Conservation (phyloP, 2,888 invertebrate genomes). For the Trissolcus brochymenae region DNA sequence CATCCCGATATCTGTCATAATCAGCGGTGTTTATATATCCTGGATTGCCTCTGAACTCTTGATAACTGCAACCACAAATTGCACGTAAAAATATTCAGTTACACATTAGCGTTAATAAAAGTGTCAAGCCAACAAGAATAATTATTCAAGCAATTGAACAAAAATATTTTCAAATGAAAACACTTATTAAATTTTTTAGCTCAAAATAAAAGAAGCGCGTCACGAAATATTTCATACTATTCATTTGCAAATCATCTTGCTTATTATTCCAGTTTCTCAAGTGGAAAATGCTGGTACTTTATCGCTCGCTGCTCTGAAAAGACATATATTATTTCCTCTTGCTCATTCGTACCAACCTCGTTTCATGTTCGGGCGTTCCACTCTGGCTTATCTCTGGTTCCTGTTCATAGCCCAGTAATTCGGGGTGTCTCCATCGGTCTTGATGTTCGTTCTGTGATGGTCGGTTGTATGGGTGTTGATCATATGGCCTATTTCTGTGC, state of each 20-base stretch:
- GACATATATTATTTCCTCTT: constrained; percentile 27
- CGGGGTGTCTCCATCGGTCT: constrained; percentile 18
- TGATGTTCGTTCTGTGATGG: constrained; percentile 11
- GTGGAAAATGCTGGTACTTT: constrained; percentile 36
- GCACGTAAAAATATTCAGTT: too few species aligned
- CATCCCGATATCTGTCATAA: constrained; percentile 13
- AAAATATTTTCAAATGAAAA: too few species aligned
- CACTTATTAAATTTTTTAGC: neutral
- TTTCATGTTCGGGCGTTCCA: constrained; percentile 34
- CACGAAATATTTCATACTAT: constrained; percentile 12
- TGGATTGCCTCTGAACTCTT: constrained; percentile 16
- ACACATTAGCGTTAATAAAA: too few species aligned
- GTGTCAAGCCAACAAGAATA: neutral
- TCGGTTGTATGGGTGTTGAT: constrained; percentile 15
- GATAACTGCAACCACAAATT: constrained; percentile 22
- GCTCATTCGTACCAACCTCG: constrained; percentile 41
- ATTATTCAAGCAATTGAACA: neutral
- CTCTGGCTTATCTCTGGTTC: constrained; percentile 11
- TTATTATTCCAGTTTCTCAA: constrained; percentile 34
- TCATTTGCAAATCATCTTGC: constrained; percentile 28
- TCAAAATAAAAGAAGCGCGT: constrained; percentile 8
- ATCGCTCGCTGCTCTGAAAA: constrained; percentile 7
- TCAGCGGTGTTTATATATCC: neutral
- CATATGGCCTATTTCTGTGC: constrained; percentile 13
- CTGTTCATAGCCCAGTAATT: constrained; percentile 22